These are phyloP conservation scores for Dermolepida albohirtum DNA, from an alignment of 2,888 invertebrate genomes.

Conservation along the genomic window DNA sequence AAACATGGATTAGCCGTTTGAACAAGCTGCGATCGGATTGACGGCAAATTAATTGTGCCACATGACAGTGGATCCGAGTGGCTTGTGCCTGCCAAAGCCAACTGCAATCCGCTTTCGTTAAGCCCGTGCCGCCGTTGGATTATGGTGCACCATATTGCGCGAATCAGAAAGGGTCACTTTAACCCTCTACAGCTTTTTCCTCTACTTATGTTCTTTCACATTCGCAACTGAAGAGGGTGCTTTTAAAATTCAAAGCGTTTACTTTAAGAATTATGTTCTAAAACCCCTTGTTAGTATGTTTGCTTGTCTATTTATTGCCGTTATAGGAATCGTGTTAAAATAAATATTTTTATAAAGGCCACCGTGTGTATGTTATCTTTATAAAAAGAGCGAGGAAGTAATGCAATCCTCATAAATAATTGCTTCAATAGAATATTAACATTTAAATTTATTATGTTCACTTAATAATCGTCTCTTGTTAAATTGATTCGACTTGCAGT, in stretches of 20 bases:
- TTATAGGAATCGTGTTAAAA: conserved; percentile 8
- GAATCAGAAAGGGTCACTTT: conserved; percentile 48
- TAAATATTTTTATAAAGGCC: conserved; percentile 14
- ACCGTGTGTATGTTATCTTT: neutral
- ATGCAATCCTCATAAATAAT: no score
- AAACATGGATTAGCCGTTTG: conserved; percentile 63
- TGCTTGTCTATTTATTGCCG: conserved; percentile 22
- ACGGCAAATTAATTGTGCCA: conserved; percentile 64
- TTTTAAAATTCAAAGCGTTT: conserved; percentile 29
- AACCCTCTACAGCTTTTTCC: conserved; percentile 16
- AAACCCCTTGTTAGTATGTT: conserved; percentile 8
- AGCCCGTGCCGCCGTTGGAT: conserved; percentile 58
- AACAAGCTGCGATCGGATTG: conserved; percentile 61
- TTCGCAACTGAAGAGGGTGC: conserved; percentile 19
- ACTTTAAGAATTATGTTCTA: conserved; percentile 27
- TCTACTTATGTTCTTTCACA: conserved; percentile 5
- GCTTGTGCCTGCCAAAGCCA: conserved; percentile 56
- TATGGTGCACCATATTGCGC: conserved; percentile 54
- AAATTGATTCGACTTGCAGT: no score
- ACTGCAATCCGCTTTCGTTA: conserved; percentile 62
- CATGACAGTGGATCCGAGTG: conserved; percentile 58
- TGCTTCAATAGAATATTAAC: neutral
- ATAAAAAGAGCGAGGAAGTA: neutral
- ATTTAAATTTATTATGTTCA: no score
- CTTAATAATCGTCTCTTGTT: no score